These are phyloP conservation scores for Lamprologus tigripictilis DNA, from an alignment of 2,113 vertebrate genomes.

Conservation along the genomic window DNA sequence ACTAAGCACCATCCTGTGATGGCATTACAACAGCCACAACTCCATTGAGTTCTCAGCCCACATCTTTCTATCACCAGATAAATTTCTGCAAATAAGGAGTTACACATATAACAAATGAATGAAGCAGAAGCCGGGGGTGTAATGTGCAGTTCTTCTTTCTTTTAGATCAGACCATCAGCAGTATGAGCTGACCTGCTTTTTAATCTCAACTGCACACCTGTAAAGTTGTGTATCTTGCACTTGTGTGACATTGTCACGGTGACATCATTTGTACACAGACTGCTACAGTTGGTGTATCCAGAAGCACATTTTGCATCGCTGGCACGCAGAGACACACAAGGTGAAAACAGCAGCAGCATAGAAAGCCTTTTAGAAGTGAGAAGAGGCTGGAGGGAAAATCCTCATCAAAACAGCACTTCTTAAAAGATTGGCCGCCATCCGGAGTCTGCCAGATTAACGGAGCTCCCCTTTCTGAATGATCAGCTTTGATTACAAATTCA, in stretches of 20 bases:
- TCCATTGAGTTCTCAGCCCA: neutral
- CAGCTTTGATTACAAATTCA: conserved; percentile 38
- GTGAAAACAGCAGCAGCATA: neutral
- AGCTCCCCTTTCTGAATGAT: conserved; percentile 8
- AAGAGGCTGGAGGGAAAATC: conserved; percentile 27
- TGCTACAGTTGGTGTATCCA: neutral
- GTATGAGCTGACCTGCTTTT: neutral
- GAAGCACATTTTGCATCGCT: neutral
- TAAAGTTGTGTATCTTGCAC: neutral
- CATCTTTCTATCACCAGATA: neutral
- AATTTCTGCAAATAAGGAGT: neutral
- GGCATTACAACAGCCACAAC: neutral
- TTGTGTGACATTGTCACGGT: neutral
- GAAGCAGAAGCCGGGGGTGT: neutral
- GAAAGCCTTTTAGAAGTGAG: conserved; percentile 17
- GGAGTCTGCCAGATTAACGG: conserved; percentile 23
- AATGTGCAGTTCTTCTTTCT: neutral
- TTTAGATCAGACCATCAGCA: neutral
- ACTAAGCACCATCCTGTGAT: neutral
- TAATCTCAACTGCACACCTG: neutral
- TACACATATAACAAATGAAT: neutral
- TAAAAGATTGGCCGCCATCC: conserved; percentile 5
- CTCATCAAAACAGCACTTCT: conserved; percentile 28
- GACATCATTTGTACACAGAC: neutral
- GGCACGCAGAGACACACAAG: neutral